Conservation (phyloP, 2,113 vertebrate genomes). For the Cebus imitator region DNA sequence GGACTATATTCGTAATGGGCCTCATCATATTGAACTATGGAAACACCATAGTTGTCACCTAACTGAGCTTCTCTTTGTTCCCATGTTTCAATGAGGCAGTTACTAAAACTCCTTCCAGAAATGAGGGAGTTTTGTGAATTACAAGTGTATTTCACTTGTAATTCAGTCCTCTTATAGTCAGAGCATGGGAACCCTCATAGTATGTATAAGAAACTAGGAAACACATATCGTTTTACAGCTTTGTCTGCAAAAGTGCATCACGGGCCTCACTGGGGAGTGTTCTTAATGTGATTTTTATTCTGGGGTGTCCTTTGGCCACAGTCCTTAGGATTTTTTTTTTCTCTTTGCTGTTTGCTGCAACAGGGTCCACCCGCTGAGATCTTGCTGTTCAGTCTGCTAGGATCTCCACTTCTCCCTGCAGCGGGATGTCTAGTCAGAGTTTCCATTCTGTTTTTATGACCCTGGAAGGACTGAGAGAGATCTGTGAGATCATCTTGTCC, state of each 20-base stretch:
- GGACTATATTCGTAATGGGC: neutral
- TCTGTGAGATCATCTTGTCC: neutral
- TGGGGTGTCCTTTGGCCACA: neutral
- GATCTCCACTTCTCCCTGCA: neutral
- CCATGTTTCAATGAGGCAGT: neutral
- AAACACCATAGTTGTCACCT: neutral
- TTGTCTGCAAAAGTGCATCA: neutral
- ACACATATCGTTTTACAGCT: accelerated
- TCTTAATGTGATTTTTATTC: neutral
- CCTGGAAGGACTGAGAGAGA: neutral
- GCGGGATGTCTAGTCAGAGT: neutral
- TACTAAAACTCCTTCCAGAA: neutral
- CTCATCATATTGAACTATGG: accelerated
- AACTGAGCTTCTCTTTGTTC: neutral
- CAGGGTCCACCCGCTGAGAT: neutral
- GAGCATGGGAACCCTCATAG: accelerated
- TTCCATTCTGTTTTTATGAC: slow-evolving; percentile 55
- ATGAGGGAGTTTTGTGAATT: neutral
- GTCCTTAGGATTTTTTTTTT: neutral
- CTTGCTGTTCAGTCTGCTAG: accelerated
- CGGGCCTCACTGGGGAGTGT: neutral
- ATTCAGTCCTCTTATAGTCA: neutral
- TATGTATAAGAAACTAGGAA: neutral
- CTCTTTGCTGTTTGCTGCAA: neutral
- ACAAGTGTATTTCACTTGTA: no score